These are phyloP conservation scores for Dryas iulia DNA, from an alignment of 1,140 invertebrate species.

Conservation along the genomic window DNA sequence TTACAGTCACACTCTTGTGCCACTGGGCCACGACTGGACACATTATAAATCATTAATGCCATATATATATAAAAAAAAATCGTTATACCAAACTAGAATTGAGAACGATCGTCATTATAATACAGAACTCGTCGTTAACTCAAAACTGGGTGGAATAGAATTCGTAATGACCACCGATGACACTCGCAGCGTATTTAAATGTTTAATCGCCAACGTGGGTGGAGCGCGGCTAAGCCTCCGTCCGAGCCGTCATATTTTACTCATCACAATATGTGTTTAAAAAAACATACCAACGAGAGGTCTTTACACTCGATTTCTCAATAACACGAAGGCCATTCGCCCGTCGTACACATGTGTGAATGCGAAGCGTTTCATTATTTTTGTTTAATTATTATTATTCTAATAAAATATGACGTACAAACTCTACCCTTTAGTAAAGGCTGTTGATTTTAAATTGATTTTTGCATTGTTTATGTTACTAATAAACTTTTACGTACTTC, in stretches of 20 bases:
- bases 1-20: too few relatives aligned
- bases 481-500: background rate
- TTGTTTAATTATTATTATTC: conserved; percentile 25
- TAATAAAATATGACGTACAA: background rate
- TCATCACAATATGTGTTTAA: conserved; percentile 39
- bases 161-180: conserved; percentile 18
- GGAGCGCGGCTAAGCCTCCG: conserved; percentile 27
- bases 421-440: conserved; percentile 8
- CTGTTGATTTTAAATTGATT: background rate
- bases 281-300: conserved; percentile 35
- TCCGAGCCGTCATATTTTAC: conserved; percentile 35
- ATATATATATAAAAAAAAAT: conserved; percentile 32
- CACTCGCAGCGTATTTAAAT: conserved; percentile 32
- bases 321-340: conserved; percentile 36
- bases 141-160: conserved; percentile 22
- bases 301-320: conserved; percentile 42
- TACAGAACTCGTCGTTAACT: conserved; percentile 24
- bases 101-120: conserved; percentile 19
- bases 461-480: background rate
- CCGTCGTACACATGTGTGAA: conserved; percentile 37
- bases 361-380: conserved; percentile 32
- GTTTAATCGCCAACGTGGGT: conserved; percentile 39
- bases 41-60: too few relatives aligned
- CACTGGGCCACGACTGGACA: too few relatives aligned
- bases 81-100: conserved; percentile 21